Evolutionary conservation across 2,113 vertebrate species (phyloP), one percentile per base, ranked within the genome.

Genomic region (Gymnorhina tibicen): DNA sequence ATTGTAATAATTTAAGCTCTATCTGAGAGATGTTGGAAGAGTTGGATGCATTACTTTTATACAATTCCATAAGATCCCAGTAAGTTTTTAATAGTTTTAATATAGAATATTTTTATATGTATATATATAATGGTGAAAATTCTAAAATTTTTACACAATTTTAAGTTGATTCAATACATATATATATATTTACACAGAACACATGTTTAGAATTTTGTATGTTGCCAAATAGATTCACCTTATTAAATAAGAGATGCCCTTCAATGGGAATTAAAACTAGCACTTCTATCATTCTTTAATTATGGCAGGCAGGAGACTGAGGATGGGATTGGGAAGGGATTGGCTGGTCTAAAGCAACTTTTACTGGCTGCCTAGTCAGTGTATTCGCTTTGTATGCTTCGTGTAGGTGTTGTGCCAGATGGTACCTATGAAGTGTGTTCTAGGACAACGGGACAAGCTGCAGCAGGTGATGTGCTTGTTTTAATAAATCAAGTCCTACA

Each of bases 391-490:
- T 55, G 17, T 87, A 3, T 96, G 37, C 16, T 53, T 86, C 30
- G 1, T 18, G 37, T 85, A 99, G 99, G 99, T 97, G 98, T 99
- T 18, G 99, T 99, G 73, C 99, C 99, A 82, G 99, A 99, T 94
- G 99, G 99, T 24, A 99, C 99, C 1, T 99, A 99, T 91, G 99
- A 99, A 97, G 99, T 99, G 2, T 99, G 99, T 93, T 99, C 99
- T 70, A 98, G 99, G 95, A 99, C 99, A 24, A 99, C 99, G 32
- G 99, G 99, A 64, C 99, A 99, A 76, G 98, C 99, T 52, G 98
- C 99, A 93, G 99, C 99, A 98, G 99, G 99, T 98, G 97, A 95
- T 58, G 66, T 27, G 33, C 18, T 64, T 47, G 44, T 72, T 47
- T 84, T 3, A 70, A 26, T 83, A 46, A 46, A 58, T 74, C 6